Base-by-base conservation (phyloP, 2,113 vertebrate genomes). In the Oriolus oriolus region DNA sequence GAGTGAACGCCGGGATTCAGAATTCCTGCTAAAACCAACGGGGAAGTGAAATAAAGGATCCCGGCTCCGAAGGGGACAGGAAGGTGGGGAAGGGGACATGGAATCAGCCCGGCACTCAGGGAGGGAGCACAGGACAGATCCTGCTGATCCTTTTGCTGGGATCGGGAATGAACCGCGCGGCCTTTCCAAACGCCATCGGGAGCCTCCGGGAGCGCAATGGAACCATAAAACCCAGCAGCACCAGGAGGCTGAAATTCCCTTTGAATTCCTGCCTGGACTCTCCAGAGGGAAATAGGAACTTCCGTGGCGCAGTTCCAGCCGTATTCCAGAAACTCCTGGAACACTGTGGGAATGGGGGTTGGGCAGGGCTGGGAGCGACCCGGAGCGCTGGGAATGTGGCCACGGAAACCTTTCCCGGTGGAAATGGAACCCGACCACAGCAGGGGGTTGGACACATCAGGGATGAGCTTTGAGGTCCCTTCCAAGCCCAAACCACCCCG, bases 111-210 rank as follows among this genome's bases (percentile, higher is more conserved):
- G 61, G 20, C 37, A 80, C 61, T 1, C n/a, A 7, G 44, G n/a
- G 39, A 65, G 47, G 54, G 65, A 53, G 70, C 50, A 24, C 18
- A 10, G 61, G 66, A 13, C 33, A 33, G 15, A 31, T 31, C 44
- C 53, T 8, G 5, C 14, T 2, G 0, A 16, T 39, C 2, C 7
- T 16, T 7, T 22, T 4, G 0, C 11, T 42, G 31, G 22, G 65
- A 37, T 37, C 3, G 4, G 44, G 60, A 73, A 82, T 30, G 30
- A 83, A 45, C 21, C 5, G 3, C 12, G 9, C 19, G 2, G 7
- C n/a, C 33, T 69, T 73, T 49, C 45, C 76, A 22, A 42, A 53
- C 9, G 2, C 37, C n/a, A 31, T 4, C 1, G 49, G 54, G 18
- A 80, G 33, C 42, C 31, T 49, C 66, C 10, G 35, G 52, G 22